phyloP scores from a whole-genome alignment of 2,797 vertebrate genomes.

The Dermochelys coriacea region DNA sequence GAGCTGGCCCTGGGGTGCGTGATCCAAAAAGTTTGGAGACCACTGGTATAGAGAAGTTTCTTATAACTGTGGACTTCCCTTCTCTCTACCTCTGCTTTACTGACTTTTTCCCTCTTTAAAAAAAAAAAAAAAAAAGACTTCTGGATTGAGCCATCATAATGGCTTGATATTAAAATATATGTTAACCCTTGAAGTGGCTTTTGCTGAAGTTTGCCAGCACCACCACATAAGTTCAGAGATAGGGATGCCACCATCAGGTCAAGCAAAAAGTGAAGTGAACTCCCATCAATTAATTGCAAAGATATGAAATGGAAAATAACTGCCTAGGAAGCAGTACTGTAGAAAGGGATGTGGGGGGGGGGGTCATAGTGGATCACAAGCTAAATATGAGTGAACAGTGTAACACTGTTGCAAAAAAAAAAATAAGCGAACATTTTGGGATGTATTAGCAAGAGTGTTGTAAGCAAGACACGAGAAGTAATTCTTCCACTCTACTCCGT shows the following conservation, averaged over 20 bases:
- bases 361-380: too few relatives aligned
- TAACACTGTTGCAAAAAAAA: too few relatives aligned
- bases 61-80: background rate
- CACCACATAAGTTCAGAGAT: background rate
- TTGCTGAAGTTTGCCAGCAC: background rate
- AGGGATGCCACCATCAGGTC: background rate
- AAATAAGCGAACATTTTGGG: too few relatives aligned
- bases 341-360: too few relatives aligned
- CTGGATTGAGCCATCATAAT: background rate
- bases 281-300: background rate
- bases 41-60: background rate
- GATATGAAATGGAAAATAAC: too few relatives aligned
- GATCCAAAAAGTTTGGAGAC: too few relatives aligned
- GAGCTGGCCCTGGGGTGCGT: too few relatives aligned
- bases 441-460: too few relatives aligned
- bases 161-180: background rate
- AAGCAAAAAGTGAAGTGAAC: fast-evolving
- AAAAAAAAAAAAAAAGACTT: background rate
- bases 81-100: background rate
- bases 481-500: too few relatives aligned
- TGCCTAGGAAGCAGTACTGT: too few relatives aligned
- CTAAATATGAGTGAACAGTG: too few relatives aligned
- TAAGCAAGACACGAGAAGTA: too few relatives aligned
- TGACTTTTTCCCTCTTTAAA: background rate
- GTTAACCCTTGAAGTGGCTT: background rate